Evolutionary conservation across 2,113 vertebrate genomes (phyloP), one percentile per base, ranked within the genome.

Genomic region (Catharus bicknelli): DNA sequence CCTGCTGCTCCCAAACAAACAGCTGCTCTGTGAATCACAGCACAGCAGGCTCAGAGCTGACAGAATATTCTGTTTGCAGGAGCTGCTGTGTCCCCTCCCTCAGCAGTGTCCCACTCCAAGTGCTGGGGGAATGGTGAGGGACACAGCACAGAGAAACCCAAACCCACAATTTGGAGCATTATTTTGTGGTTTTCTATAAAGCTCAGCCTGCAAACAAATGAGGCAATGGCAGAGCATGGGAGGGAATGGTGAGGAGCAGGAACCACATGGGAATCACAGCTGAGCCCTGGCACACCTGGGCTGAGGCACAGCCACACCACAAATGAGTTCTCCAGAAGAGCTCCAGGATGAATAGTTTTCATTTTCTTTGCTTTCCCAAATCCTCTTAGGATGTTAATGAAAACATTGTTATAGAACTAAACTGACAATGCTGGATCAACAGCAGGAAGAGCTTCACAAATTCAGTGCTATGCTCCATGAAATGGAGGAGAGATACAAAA

Each of bases 341-440:
- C 68, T 79, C 75, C 16, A 90, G 87, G 91, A 96, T 59, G 25
- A 96, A 94, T 17, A 82, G 78, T 55, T 96, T 83, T 95, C 84
- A 95, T 96, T 96, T 95, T 74, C 90, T 95, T 84, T 90, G 84
- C 79, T 64, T 81, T 74, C 84, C 50, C 54, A 95, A 96, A 91
- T 69, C 89, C 73, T 95, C 90, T 95, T 80, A 91, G 82, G 90
- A 93, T 91, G 79, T 85, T 95, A 94, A 94, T 85, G 67, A 93
- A 95, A 96, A 94, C 83, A 34, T 43, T 91, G 85, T 84, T 92
- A 79, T 63, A 88, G 93, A 90, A 72, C 76, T 73, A 88, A 95
- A 92, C 66, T 67, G 93, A 92, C 86, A 85, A 62, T 5, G 78
- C 68, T 51, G 50, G 38, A 93, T 93, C 69, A 80, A 54, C 83